phyloP scores from a whole-genome alignment of 2,888 invertebrate species.

The Sussaba pulchella region DNA sequence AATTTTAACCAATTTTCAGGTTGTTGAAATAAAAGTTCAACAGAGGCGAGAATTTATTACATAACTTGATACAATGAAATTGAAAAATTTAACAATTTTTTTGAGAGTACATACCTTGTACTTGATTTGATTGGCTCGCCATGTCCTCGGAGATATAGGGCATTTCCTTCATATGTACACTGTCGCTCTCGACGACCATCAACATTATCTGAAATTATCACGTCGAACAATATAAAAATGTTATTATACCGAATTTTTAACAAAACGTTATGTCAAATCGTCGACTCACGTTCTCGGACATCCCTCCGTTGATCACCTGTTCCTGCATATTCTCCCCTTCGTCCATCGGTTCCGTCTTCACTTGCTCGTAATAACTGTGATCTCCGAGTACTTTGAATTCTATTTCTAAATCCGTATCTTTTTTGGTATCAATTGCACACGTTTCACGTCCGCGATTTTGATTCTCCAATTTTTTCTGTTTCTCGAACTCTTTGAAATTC shows the following conservation, averaged over 20 bases:
- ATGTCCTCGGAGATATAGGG: conserved; percentile 72
- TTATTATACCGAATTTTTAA: no score
- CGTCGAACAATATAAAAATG: no score
- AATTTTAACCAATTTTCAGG: no score
- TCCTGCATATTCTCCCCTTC: conserved; percentile 26
- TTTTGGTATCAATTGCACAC: conserved; percentile 47
- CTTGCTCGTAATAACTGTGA: conserved; percentile 81
- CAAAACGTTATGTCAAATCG: no score
- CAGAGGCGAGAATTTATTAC: no score
- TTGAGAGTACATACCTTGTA: conserved; percentile 65
- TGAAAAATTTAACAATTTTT: background rate
- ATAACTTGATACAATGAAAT: background rate
- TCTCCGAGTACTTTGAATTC: conserved; percentile 78
- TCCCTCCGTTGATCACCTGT: conserved; percentile 71
- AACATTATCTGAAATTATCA: conserved; percentile 79
- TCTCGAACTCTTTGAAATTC: conserved; percentile 77
- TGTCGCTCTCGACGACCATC: conserved; percentile 81
- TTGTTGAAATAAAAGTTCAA: no score
- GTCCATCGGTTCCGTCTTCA: conserved; percentile 70
- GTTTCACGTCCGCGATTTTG: conserved; percentile 30
- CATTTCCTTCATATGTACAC: conserved; percentile 80
- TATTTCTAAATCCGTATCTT: conserved; percentile 25
- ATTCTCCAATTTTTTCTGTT: conserved; percentile 72
- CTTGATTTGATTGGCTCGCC: conserved; percentile 36
- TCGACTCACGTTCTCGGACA: conserved; percentile 78